Conservation (phyloP, 2,888 invertebrate species). For the Limnephilus rhombicus region DNA sequence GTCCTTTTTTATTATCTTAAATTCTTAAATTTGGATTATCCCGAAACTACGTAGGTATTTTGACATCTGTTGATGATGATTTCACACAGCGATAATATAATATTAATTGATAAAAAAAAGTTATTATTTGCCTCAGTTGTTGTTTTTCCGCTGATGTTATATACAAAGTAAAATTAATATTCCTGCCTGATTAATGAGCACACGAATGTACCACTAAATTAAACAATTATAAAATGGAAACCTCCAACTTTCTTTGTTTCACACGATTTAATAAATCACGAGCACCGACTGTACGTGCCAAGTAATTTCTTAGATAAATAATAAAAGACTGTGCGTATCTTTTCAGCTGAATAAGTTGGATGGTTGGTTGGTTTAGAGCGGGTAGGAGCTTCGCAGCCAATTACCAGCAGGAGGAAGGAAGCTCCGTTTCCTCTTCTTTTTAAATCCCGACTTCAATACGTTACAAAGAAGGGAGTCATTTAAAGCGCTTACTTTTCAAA, state of each 20-base stretch:
- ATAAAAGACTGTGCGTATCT: constrained; percentile 33
- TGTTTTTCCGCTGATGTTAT: too few relatives aligned
- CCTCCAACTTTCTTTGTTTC: neutral
- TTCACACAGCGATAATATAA: too few relatives aligned
- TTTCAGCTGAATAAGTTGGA: constrained; percentile 2
- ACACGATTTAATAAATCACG: neutral
- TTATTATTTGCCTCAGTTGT: too few relatives aligned
- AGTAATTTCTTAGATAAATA: constrained; percentile 21
- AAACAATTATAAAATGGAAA: neutral
- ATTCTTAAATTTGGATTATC: too few relatives aligned
- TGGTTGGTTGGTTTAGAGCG: constrained; percentile 15
- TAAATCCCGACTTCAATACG: constrained; percentile 50
- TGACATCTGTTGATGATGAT: too few relatives aligned
- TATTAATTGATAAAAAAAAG: too few relatives aligned
- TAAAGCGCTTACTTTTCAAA: constrained; percentile 42
- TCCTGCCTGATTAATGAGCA: neutral
- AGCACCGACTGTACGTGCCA: neutral
- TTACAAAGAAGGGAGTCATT: constrained; percentile 39
- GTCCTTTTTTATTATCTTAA: too few relatives aligned
- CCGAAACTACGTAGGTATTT: too few relatives aligned
- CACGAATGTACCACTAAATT: neutral
- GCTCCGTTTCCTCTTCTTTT: constrained; percentile 50
- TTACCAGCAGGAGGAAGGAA: constrained; percentile 56
- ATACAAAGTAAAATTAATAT: neutral
- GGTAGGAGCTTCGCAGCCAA: constrained; percentile 55